These are phyloP conservation scores for Formica selysi DNA, from an alignment of 1,140 invertebrate species.

Conservation along the genomic window DNA sequence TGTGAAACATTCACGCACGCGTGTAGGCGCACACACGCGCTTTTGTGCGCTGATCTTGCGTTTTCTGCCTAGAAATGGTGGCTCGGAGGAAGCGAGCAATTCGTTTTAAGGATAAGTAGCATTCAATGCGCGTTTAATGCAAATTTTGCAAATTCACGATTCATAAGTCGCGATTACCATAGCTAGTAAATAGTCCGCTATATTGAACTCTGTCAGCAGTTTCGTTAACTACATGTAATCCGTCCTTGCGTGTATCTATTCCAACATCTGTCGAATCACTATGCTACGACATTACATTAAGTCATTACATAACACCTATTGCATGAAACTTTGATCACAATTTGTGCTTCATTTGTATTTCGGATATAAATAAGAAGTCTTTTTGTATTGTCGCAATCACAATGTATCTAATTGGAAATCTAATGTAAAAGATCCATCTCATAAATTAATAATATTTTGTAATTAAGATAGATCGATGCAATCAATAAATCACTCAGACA, in stretches of 20 bases:
- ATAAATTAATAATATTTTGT: not conserved
- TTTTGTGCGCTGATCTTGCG: not conserved
- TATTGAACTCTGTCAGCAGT: conserved; percentile 13
- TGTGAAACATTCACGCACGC: conserved; percentile 35
- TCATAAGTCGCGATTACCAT: not conserved
- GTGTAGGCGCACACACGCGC: conserved; percentile 56
- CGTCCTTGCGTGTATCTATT: conserved; percentile 8
- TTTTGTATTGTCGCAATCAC: too few species aligned
- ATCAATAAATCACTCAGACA: not conserved
- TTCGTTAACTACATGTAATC: not conserved
- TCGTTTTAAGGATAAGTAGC: not conserved
- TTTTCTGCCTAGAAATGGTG: conserved; percentile 56
- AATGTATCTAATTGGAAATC: too few species aligned
- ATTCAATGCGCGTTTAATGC: not conserved
- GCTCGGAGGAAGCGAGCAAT: not conserved
- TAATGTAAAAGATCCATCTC: too few species aligned
- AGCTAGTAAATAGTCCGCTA: not conserved
- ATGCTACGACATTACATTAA: conserved; percentile 33
- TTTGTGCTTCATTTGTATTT: too few species aligned
- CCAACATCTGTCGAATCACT: conserved; percentile 24
- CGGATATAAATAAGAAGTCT: too few species aligned
- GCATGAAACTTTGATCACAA: too few species aligned
- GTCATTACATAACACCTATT: not conserved
- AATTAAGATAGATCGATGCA: not conserved
- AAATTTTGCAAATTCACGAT: conserved; percentile 4